phyloP scores from a whole-genome alignment of 2,888 invertebrate genomes.

The Scaptomyza parva region DNA sequence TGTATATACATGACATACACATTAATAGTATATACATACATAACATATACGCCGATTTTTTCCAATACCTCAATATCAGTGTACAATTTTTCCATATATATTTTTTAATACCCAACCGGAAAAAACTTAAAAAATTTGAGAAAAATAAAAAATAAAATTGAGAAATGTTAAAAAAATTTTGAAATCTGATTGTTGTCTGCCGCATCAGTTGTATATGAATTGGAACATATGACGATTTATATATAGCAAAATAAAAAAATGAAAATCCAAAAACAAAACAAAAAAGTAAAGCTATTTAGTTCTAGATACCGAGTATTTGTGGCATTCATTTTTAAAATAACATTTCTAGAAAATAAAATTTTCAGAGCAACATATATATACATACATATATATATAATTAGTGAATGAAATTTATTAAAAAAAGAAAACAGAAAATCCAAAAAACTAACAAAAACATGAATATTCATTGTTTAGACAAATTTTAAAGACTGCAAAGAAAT shows the following conservation, averaged over 20 bases:
- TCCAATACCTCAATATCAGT: slow-evolving; percentile 80
- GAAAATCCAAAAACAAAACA: slow-evolving; percentile 1
- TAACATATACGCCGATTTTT: slow-evolving; percentile 77
- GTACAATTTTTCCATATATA: slow-evolving; percentile 78
- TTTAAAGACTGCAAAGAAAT: slow-evolving; percentile 84
- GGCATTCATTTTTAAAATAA: slow-evolving; percentile 51
- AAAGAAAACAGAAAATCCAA: slow-evolving; percentile 27
- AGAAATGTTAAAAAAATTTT: slow-evolving; percentile 67
- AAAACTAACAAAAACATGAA: slow-evolving; percentile 61
- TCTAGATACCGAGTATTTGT: slow-evolving; percentile 47
- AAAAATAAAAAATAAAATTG: slow-evolving; percentile 10
- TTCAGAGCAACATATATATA: slow-evolving; percentile 46
- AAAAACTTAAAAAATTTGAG: slow-evolving; percentile 21
- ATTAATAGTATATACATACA: slow-evolving; percentile 41
- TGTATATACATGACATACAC: slow-evolving; percentile 55
- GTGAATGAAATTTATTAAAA: slow-evolving; percentile 53
- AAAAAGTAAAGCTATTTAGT: slow-evolving; percentile 42
- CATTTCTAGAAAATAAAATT: slow-evolving; percentile 57
- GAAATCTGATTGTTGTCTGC: slow-evolving; percentile 77
- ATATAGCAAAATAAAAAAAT: slow-evolving; percentile 17
- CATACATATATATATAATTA: slow-evolving; percentile 36
- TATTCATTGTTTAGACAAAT: slow-evolving; percentile 83
- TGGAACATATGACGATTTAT: slow-evolving; percentile 59
- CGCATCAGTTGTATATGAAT: slow-evolving; percentile 54
- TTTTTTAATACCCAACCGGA: slow-evolving; percentile 64